Conservation (phyloP, 2,888 invertebrate genomes). For the Cylloceria caligata region DNA sequence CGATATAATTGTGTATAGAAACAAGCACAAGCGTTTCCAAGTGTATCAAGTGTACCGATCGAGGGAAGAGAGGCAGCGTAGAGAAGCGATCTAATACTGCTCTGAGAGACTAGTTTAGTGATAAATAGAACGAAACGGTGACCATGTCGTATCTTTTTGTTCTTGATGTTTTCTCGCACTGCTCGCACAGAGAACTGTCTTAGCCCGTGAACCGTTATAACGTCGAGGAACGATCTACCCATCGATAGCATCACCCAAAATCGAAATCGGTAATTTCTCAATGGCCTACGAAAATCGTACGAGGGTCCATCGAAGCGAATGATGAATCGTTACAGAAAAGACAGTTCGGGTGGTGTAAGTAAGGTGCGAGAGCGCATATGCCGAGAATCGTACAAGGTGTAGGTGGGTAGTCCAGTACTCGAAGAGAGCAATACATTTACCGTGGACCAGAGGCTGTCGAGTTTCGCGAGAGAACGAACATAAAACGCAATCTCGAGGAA, state of each 20-base stretch:
- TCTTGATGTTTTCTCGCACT: slow-evolving; percentile 39
- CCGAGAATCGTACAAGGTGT: no score
- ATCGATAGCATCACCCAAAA: not conserved
- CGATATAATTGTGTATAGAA: no score
- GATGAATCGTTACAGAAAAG: no score
- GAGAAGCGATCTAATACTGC: slow-evolving; percentile 35
- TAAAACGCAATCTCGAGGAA: slow-evolving; percentile 51
- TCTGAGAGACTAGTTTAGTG: slow-evolving; percentile 52
- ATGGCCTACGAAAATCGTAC: not conserved
- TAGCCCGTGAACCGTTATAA: not conserved
- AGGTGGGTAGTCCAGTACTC: not conserved
- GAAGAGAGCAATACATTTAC: not conserved
- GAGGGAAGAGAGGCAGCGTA: not conserved
- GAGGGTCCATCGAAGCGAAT: no score
- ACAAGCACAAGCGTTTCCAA: not conserved
- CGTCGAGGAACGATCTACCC: not conserved
- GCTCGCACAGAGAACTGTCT: slow-evolving; percentile 15
- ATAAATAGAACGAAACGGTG: slow-evolving; percentile 67
- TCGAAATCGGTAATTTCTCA: no score
- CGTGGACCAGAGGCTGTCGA: slow-evolving; percentile 4
- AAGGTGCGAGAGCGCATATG: no score
- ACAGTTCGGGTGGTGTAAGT: no score
- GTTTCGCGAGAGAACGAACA: slow-evolving; percentile 1
- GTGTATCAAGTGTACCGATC: not conserved
- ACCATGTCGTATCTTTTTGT: slow-evolving; percentile 39